Conservation (phyloP, 2,797 vertebrate genomes). For the Hirundo rustica region DNA sequence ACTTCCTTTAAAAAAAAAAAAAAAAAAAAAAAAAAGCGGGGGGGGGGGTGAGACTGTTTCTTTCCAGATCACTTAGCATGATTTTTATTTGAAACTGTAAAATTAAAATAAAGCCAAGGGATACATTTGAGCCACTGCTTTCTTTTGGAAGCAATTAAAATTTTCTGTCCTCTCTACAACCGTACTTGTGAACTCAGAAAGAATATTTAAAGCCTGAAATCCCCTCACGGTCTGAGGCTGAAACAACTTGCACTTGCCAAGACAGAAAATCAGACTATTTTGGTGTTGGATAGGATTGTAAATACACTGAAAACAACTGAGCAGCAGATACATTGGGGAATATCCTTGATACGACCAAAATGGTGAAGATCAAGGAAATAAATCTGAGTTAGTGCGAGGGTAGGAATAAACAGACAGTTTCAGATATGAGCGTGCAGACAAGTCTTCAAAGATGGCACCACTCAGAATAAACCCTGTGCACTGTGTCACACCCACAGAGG, state of each 20-base stretch:
- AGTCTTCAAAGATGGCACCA: background rate
- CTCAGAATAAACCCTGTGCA: rapidly evolving
- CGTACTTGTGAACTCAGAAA: background rate
- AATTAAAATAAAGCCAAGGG: background rate
- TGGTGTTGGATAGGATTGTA: background rate
- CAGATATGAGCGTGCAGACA: rapidly evolving
- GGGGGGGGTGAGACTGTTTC: background rate
- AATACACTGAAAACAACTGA: background rate
- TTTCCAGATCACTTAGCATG: background rate
- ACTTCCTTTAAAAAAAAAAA: background rate
- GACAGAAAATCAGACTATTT: background rate
- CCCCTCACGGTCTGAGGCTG: background rate
- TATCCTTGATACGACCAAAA: background rate
- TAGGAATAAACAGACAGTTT: background rate
- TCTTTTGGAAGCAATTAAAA: background rate
- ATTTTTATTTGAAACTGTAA: background rate
- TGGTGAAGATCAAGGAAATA: background rate
- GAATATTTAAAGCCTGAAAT: background rate
- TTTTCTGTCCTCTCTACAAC: background rate
- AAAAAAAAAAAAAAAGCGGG: background rate
- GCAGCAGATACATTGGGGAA: background rate
- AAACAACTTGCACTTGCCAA: background rate
- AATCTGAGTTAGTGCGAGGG: background rate
- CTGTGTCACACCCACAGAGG: rapidly evolving
- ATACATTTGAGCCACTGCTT: background rate